Evolutionary conservation across 2,888 invertebrate genomes (phyloP).

Genomic region (Metalampra italica): DNA sequence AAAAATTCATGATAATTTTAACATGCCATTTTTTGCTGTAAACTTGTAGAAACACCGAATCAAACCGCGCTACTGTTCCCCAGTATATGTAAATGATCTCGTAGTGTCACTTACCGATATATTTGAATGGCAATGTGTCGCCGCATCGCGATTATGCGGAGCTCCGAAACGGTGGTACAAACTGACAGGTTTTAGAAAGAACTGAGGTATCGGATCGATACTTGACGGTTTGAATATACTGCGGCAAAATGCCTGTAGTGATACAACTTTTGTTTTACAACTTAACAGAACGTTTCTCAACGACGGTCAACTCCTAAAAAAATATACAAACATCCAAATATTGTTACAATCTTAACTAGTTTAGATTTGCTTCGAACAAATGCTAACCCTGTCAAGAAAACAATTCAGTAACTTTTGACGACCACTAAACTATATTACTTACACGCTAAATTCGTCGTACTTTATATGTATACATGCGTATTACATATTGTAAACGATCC

Average conservation of each 20-base stretch:
- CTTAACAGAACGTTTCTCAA: too few species aligned
- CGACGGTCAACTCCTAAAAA: too few species aligned
- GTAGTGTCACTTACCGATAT: constrained; percentile 32
- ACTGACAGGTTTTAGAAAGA: constrained; percentile 45
- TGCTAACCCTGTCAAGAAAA: too few species aligned
- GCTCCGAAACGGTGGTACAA: constrained; percentile 41
- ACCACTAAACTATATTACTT: too few species aligned
- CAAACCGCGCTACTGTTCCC: background rate
- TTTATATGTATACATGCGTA: background rate
- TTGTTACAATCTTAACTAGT: too few species aligned
- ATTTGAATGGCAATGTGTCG: constrained; percentile 41
- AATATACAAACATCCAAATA: too few species aligned
- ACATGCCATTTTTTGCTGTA: too few species aligned
- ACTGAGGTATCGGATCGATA: constrained; percentile 10
- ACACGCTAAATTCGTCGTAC: background rate
- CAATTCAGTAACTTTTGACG: too few species aligned
- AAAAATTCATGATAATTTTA: too few species aligned
- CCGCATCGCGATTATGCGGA: constrained; percentile 41
- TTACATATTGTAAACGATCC: background rate
- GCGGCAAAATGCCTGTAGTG: background rate
- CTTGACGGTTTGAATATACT: constrained; percentile 6
- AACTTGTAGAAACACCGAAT: too few species aligned
- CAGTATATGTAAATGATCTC: constrained; percentile 12
- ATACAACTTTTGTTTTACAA: background rate
- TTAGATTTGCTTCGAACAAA: too few species aligned